Conservation (phyloP, 2,888 invertebrate genomes). For the Taenaris catops region DNA sequence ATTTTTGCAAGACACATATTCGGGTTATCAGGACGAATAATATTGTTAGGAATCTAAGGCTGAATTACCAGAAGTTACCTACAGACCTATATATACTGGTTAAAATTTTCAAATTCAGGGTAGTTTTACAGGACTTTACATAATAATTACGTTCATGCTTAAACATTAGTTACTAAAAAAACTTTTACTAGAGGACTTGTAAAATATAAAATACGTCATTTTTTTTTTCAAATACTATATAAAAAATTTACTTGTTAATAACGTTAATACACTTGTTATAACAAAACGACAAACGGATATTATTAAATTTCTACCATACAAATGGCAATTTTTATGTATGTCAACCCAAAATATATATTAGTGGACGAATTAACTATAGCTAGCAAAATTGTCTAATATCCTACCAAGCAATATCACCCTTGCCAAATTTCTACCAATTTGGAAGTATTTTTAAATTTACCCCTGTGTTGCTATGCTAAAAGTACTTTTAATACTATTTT, state of each 20-base stretch:
- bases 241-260: constrained; percentile 17
- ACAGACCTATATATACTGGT: constrained; percentile 24
- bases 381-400: constrained; percentile 27
- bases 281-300: constrained; percentile 19
- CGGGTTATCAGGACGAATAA: constrained; percentile 1
- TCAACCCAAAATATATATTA: constrained; percentile 17
- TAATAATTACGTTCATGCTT: constrained; percentile 25
- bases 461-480: constrained; percentile 24
- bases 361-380: constrained; percentile 22
- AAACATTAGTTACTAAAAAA: constrained; percentile 20
- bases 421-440: constrained; percentile 26
- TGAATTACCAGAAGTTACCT: constrained; percentile 19
- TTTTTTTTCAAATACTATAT: constrained; percentile 16
- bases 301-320: constrained; percentile 23
- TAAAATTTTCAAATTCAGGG: constrained; percentile 23
- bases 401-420: constrained; percentile 28
- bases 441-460: constrained; percentile 21
- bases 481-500: constrained; percentile 16
- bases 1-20: constrained; percentile 12
- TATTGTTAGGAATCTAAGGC: constrained; percentile 17
- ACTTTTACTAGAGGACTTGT: constrained; percentile 19
- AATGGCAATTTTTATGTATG: constrained; percentile 22
- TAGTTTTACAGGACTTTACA: constrained; percentile 23
- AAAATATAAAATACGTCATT: constrained; percentile 19
- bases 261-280: constrained; percentile 4